phyloP scores from a whole-genome alignment of 2,888 invertebrate genomes.

The Arrhopalites spinosus region DNA sequence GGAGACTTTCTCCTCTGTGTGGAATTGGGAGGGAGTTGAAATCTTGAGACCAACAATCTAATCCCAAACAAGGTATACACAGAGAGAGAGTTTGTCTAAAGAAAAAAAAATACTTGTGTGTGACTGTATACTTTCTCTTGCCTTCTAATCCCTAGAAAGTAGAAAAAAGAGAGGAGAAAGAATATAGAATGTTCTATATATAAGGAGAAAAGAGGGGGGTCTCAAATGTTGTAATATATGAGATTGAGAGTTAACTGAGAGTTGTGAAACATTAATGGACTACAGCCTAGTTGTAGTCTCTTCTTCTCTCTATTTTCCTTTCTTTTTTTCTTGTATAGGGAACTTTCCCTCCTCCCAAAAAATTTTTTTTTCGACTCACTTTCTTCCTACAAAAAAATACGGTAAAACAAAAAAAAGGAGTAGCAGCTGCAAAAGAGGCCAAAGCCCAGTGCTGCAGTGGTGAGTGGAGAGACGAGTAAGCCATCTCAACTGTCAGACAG shows the following conservation, averaged over 20 bases:
- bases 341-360: too few relatives aligned
- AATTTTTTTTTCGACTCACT: too few relatives aligned
- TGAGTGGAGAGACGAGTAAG: not conserved
- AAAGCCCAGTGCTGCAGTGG: not conserved
- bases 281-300: not conserved
- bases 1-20: too few relatives aligned
- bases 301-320: not conserved
- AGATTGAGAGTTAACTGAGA: not conserved
- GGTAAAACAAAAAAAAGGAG: not conserved
- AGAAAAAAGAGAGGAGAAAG: not conserved
- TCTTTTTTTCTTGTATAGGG: too few relatives aligned
- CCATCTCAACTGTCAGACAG: conserved; percentile 4
- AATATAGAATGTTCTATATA: not conserved
- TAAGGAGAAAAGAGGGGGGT: not conserved
- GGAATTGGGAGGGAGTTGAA: too few relatives aligned
- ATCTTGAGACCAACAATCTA: too few relatives aligned
- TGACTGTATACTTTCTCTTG: not conserved
- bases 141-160: not conserved
- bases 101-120: too few relatives aligned
- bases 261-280: conserved; percentile 21
- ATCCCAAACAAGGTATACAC: too few relatives aligned
- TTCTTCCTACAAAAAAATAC: too few relatives aligned
- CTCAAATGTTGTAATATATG: not conserved
- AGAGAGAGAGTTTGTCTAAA: too few relatives aligned
- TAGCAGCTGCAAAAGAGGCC: not conserved